A percentile compares a stretch with the other conserved stretches of the same genome.
phyloP scores from a whole-genome alignment of 2,888 invertebrate genomes.

The Stenichneumon culpator region DNA sequence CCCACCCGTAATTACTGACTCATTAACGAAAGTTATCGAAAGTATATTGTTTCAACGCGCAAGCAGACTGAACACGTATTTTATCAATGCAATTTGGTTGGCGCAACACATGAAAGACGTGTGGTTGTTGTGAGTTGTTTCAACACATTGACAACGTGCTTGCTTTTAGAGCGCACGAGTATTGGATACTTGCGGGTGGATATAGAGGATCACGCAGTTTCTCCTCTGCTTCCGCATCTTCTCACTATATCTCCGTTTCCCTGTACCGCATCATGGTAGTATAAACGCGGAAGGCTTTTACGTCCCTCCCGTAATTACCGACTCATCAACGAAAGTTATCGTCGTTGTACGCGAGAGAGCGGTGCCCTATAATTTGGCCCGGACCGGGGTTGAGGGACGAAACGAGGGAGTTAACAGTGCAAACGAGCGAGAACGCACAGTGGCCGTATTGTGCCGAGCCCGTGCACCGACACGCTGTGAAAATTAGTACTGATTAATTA shows the following conservation, averaged over 20 bases:
- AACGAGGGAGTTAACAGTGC: conserved; percentile 31
- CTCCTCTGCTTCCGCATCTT: too few relatives aligned
- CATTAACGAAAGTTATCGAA: conserved; percentile 62
- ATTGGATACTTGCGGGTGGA: too few relatives aligned
- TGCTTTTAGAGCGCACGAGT: too few relatives aligned
- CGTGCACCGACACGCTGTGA: conserved; percentile 15
- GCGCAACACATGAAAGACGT: too few relatives aligned
- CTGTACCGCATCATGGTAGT: neutral
- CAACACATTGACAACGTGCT: too few relatives aligned
- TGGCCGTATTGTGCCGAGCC: conserved; percentile 5
- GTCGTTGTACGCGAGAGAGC: conserved; percentile 35
- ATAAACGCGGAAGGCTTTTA: conserved; percentile 34
- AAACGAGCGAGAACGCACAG: conserved; percentile 30
- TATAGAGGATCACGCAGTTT: too few relatives aligned
- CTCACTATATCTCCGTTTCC: too few relatives aligned
- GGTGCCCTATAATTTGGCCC: conserved; percentile 47
- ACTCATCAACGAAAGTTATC: conserved; percentile 63
- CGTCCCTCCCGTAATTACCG: conserved; percentile 57
- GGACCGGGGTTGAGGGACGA: neutral
- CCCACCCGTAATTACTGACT: conserved; percentile 58
- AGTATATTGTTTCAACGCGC: too few relatives aligned
- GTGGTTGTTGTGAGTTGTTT: too few relatives aligned
- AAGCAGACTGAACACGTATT: too few relatives aligned
- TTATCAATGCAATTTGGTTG: too few relatives aligned
- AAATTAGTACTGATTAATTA: conserved; percentile 68